Conservation (phyloP, 2,113 vertebrate species). For the Eupsittula cactorum region DNA sequence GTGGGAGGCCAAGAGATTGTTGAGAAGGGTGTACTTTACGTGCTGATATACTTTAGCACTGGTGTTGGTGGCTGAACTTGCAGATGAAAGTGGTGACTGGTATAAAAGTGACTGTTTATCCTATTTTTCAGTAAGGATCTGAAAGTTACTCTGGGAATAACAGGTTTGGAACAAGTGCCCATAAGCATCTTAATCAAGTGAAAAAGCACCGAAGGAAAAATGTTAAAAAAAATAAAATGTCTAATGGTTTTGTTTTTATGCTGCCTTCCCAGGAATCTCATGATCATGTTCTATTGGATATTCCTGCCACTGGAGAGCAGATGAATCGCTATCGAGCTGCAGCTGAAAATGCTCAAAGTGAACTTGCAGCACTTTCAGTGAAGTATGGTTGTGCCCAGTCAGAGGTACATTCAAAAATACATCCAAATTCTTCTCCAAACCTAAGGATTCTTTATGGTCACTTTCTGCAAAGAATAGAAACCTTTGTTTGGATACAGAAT, state of each 20-base stretch:
- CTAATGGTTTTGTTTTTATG: background rate
- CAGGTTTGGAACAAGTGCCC: background rate
- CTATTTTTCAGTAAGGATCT: background rate
- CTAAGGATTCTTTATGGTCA: background rate
- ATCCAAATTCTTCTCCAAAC: background rate
- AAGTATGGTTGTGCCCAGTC: constrained; percentile 76
- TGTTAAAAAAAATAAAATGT: background rate
- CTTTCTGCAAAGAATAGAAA: background rate
- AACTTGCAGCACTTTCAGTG: constrained; percentile 79
- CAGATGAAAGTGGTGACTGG: background rate
- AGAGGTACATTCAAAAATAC: constrained; percentile 71
- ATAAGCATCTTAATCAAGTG: background rate
- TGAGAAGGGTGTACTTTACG: background rate
- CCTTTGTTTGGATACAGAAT: background rate
- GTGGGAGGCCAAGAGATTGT: background rate
- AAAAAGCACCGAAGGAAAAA: background rate
- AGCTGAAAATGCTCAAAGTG: constrained; percentile 77
- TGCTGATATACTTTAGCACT: background rate
- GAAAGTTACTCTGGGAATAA: background rate
- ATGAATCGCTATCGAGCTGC: constrained; percentile 74
- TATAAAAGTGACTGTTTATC: background rate
- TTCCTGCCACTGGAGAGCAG: constrained; percentile 71
- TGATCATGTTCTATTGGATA: constrained; percentile 39
- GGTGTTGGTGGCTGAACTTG: background rate
- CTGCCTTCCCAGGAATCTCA: constrained; percentile 55